These are phyloP conservation scores for Rhinoptilus africanus DNA, from an alignment of 2,113 vertebrate species.

Conservation along the genomic window DNA sequence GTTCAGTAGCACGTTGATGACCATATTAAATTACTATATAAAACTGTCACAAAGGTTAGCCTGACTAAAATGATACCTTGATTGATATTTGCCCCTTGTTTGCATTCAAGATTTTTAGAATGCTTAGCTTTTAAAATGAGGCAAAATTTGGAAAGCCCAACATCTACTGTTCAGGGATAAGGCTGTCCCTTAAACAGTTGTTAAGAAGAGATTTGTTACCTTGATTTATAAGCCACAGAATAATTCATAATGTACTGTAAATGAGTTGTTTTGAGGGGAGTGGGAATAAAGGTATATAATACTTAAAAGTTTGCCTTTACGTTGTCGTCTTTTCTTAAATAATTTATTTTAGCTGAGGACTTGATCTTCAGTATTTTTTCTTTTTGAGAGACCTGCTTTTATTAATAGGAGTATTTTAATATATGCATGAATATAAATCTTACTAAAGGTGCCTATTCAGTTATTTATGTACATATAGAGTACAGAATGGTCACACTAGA, in stretches of 20 bases:
- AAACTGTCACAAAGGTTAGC: background rate
- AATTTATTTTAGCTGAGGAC: background rate
- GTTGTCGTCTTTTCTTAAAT: background rate
- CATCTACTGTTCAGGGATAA: background rate
- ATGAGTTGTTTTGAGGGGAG: background rate
- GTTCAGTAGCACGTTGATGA: background rate
- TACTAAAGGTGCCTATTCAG: background rate
- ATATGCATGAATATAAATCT: background rate
- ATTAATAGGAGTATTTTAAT: background rate
- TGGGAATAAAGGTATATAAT: background rate
- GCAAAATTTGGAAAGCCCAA: background rate
- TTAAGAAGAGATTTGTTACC: background rate
- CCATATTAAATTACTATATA: background rate
- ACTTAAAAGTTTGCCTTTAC: background rate
- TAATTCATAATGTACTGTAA: background rate
- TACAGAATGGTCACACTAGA: background rate
- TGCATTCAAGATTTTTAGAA: background rate
- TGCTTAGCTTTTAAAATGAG: background rate
- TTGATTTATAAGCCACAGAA: background rate
- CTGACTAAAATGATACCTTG: background rate
- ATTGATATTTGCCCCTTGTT: background rate
- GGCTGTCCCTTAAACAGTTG: background rate
- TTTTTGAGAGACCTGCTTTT: background rate
- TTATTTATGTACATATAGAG: background rate
- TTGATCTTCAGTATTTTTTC: background rate